phyloP scores from a whole-genome alignment of 2,797 vertebrate species.

The Mallotus villosus region DNA sequence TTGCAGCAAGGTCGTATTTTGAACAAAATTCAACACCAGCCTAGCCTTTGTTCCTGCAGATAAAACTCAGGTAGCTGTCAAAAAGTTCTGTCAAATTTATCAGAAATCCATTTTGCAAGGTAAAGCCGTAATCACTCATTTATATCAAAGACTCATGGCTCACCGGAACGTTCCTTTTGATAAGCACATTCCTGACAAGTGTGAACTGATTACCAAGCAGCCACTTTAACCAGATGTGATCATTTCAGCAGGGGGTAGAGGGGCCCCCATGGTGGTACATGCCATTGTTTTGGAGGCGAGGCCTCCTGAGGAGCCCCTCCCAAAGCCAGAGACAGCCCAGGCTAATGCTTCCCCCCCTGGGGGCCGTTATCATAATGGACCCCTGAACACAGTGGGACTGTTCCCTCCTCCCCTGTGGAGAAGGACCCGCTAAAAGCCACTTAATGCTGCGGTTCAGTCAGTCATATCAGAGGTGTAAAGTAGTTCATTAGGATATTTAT shows the following conservation, averaged over 20 bases:
- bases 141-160: background rate
- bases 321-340: conserved; percentile 44
- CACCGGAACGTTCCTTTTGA: background rate
- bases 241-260: conserved; percentile 9
- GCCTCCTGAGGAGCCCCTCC: conserved; percentile 23
- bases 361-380: conserved; percentile 49
- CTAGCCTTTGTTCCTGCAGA: background rate
- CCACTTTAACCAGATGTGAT: conserved; percentile 1
- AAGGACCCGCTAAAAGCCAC: conserved; percentile 51
- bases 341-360: conserved; percentile 53
- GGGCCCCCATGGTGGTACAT: conserved; percentile 4
- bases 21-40: background rate
- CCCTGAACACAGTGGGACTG: conserved; percentile 32
- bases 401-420: conserved; percentile 32
- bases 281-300: conserved; percentile 23
- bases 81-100: background rate
- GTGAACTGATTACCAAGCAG: background rate
- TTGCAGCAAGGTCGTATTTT: conserved; percentile 1
- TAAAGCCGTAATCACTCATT: background rate
- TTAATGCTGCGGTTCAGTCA: conserved; percentile 43
- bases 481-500: conserved; percentile 39
- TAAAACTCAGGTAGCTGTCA: background rate
- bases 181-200: background rate
- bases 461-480: conserved; percentile 43
- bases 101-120: background rate